phyloP scores from a whole-genome alignment of 2,797 vertebrate species.

The Sternotherus odoratus region DNA sequence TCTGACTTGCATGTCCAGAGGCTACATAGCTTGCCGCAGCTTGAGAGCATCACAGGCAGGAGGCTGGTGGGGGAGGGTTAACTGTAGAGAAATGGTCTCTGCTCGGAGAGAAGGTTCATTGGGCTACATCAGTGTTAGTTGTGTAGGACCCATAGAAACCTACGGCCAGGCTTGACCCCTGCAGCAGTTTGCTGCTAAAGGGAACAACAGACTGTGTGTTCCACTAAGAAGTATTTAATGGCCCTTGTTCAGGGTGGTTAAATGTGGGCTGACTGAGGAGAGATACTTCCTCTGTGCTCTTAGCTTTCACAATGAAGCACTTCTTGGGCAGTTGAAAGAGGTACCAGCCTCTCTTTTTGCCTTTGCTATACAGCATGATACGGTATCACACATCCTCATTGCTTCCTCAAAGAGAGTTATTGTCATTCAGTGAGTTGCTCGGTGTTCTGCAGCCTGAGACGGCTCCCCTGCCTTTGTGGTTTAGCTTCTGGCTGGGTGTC shows the following conservation, averaged over 20 bases:
- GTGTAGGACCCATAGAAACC: not conserved
- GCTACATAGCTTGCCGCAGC: slow-evolving; percentile 1
- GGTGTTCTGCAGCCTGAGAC: not conserved
- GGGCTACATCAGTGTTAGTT: not conserved
- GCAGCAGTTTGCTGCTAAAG: fast-evolving
- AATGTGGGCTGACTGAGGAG: fast-evolving
- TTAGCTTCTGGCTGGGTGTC: not conserved
- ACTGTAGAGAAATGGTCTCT: not conserved
- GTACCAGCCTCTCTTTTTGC: not conserved
- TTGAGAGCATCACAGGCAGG: not conserved
- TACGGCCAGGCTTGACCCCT: fast-evolving
- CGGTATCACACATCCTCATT: not conserved
- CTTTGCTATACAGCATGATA: not conserved
- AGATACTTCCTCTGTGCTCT: fast-evolving
- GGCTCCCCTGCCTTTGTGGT: not conserved
- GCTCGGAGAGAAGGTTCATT: not conserved
- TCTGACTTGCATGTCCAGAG: slow-evolving; percentile 1
- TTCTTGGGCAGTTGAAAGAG: fast-evolving
- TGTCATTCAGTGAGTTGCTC: not conserved
- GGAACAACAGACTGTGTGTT: fast-evolving
- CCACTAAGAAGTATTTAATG: no score
- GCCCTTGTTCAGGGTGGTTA: not conserved
- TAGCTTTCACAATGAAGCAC: fast-evolving
- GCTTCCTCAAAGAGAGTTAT: not conserved
- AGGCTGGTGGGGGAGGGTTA: not conserved